phyloP scores from a whole-genome alignment of 2,888 invertebrate genomes.

The Raillietiella orientalis region DNA sequence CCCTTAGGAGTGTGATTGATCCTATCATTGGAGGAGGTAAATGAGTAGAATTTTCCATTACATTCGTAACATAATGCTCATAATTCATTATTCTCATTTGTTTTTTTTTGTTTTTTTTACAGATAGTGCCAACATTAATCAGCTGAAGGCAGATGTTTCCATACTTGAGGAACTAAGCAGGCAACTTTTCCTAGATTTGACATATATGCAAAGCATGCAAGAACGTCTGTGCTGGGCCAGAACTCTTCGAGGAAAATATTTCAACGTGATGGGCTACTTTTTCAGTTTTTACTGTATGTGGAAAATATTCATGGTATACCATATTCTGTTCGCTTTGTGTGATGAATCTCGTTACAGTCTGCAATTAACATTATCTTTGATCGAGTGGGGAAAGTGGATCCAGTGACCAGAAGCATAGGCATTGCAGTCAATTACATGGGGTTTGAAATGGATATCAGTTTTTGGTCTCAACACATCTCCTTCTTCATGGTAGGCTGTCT shows the following conservation, averaged over 20 bases:
- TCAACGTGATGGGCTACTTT: constrained; percentile 90
- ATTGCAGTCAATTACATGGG: constrained; percentile 90
- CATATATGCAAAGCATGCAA: constrained; percentile 63
- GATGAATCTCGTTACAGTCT: constrained; percentile 26
- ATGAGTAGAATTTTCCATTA: background rate
- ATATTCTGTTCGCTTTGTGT: background rate
- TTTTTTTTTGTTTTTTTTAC: constrained; percentile 8
- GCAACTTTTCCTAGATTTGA: constrained; percentile 83
- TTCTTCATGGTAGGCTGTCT: constrained; percentile 90
- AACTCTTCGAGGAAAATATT: constrained; percentile 90
- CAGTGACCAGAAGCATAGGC: constrained; percentile 81
- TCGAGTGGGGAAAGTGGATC: constrained; percentile 90
- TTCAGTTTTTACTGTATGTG: constrained; percentile 93
- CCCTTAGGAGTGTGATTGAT: constrained; percentile 5
- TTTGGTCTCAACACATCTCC: constrained; percentile 97
- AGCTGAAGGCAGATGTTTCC: constrained; percentile 47
- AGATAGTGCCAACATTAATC: constrained; percentile 27
- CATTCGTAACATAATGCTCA: background rate
- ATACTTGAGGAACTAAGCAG: constrained; percentile 69
- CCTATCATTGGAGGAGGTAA: constrained; percentile 1
- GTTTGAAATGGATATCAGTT: constrained; percentile 75
- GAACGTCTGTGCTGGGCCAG: constrained; percentile 77
- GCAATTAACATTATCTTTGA: constrained; percentile 97
- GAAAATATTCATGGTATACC: constrained; percentile 91
- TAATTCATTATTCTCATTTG: background rate